Conservation (phyloP, 2,113 vertebrate species). For the Tautogolabrus adspersus region DNA sequence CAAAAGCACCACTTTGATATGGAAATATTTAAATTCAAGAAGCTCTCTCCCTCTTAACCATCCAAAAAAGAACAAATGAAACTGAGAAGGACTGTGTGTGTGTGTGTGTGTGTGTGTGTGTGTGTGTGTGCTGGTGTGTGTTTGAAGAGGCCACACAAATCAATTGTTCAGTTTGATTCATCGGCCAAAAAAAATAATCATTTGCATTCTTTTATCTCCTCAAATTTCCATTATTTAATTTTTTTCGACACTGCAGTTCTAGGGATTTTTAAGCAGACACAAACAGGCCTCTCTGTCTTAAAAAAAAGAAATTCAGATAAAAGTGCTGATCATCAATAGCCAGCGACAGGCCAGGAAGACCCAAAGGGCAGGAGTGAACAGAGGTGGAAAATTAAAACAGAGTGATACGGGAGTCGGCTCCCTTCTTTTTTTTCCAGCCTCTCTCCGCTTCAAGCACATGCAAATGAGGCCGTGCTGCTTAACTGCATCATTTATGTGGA, state of each 20-base stretch:
- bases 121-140: slow-evolving; percentile 4
- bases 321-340: slow-evolving; percentile 97
- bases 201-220: slow-evolving; percentile 56
- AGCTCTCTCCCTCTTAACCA: slow-evolving; percentile 20
- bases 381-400: slow-evolving; percentile 98
- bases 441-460: slow-evolving; percentile 98
- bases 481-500: slow-evolving; percentile 99
- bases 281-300: slow-evolving; percentile 57
- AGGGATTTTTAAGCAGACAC: slow-evolving; percentile 86
- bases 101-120: neutral
- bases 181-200: slow-evolving; percentile 45
- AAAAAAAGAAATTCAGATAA: slow-evolving; percentile 86
- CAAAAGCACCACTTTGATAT: slow-evolving; percentile 73
- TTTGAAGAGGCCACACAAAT: slow-evolving; percentile 33
- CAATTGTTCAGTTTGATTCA: slow-evolving; percentile 70
- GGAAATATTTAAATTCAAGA: slow-evolving; percentile 72
- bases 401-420: slow-evolving; percentile 93
- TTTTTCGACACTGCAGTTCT: slow-evolving; percentile 86
- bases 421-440: slow-evolving; percentile 85
- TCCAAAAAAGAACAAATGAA: slow-evolving; percentile 35
- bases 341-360: slow-evolving; percentile 92
- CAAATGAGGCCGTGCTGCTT: slow-evolving; percentile 99
- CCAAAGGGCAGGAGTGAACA: slow-evolving; percentile 97
- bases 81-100: slow-evolving; percentile 34
- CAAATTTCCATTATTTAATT: slow-evolving; percentile 87